These are phyloP conservation scores for Anadara kagoshimensis DNA, from an alignment of 1,140 invertebrate genomes.

Conservation along the genomic window DNA sequence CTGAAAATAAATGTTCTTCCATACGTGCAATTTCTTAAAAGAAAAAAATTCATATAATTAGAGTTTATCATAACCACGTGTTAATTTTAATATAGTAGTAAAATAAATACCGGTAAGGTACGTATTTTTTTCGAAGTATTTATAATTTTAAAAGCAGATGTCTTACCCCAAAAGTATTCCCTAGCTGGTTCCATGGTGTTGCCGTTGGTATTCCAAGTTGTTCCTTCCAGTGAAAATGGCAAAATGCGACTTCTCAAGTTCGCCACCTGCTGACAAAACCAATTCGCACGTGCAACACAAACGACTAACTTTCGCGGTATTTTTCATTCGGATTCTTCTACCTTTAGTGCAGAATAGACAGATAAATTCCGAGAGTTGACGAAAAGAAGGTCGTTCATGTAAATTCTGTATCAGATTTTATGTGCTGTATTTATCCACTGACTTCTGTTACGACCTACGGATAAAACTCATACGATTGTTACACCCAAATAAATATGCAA, in stretches of 20 bases:
- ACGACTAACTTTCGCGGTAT: background rate
- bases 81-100: no score
- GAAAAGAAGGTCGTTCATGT: background rate
- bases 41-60: no score
- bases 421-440: conserved; percentile 2
- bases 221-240: background rate
- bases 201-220: conserved; percentile 5
- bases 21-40: no score
- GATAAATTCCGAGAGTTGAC: background rate
- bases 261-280: background rate
- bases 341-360: background rate
- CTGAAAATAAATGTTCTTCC: no score
- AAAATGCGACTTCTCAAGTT: conserved; percentile 3
- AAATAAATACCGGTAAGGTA: no score
- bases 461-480: no score
- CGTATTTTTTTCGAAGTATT: no score
- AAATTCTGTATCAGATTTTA: background rate
- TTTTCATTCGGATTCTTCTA: background rate
- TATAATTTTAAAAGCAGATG: background rate
- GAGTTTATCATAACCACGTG: no score
- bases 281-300: background rate
- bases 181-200: conserved; percentile 33
- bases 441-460: background rate
- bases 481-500: no score
- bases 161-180: conserved; percentile 50